Percentiles rank a stretch among this genome's conserved stretches.
phyloP scores from a whole-genome alignment of 2,113 vertebrate species.

The Ranitomeya imitator region DNA sequence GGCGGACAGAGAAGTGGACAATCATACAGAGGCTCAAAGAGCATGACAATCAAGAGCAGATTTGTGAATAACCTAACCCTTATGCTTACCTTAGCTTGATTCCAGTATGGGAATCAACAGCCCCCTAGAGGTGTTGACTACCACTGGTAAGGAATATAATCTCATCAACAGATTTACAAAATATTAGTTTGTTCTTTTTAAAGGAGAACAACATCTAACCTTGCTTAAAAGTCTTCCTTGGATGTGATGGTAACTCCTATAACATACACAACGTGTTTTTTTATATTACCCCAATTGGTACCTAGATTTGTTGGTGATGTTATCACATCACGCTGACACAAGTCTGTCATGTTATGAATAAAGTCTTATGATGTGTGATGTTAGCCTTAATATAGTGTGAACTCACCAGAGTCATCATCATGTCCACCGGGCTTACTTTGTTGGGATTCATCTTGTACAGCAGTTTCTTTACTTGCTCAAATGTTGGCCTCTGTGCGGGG shows the following conservation, averaged over 20 bases:
- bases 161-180: background rate
- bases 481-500: slow-evolving; percentile 77
- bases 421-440: slow-evolving; percentile 85
- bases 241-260: background rate
- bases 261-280: background rate
- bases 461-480: slow-evolving; percentile 84
- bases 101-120: background rate
- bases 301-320: background rate
- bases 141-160: background rate
- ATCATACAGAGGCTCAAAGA: background rate
- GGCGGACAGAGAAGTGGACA: too few species aligned
- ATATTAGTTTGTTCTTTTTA: background rate
- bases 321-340: background rate
- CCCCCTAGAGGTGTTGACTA: background rate
- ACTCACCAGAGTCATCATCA: slow-evolving; percentile 86
- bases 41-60: background rate
- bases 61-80: background rate
- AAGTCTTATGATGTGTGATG: background rate
- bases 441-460: slow-evolving; percentile 81
- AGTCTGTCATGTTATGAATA: background rate
- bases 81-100: background rate
- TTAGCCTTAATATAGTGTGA: background rate
- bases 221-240: background rate
- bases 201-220: background rate
- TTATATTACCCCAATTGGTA: background rate